Percentiles rank a stretch among this genome's conserved stretches.
These are phyloP conservation scores for Rhinophrynus dorsalis DNA, from an alignment of 2,797 vertebrate species.

Conservation along the genomic window DNA sequence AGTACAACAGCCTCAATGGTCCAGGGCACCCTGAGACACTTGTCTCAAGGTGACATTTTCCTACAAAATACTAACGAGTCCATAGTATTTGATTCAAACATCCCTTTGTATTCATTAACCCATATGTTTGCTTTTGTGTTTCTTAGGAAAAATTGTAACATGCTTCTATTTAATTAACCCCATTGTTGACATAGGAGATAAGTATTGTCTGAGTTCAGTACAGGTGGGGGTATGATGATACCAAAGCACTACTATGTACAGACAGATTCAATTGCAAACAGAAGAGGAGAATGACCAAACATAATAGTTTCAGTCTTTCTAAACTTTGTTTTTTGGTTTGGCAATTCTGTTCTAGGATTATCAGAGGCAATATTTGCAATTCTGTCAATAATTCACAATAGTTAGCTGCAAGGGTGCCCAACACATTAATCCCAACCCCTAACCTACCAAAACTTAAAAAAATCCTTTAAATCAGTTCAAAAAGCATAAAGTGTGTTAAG, in stretches of 20 bases:
- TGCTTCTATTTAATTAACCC: not conserved
- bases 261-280: not conserved
- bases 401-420: not conserved
- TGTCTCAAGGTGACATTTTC: too few relatives aligned
- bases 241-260: too few relatives aligned
- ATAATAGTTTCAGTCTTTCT: not conserved
- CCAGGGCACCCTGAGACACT: too few relatives aligned
- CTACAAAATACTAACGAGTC: too few relatives aligned
- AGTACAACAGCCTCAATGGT: too few relatives aligned
- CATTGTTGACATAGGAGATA: not conserved
- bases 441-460: too few relatives aligned
- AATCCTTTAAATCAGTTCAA: not conserved
- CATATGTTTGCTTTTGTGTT: not conserved
- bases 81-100: not conserved
- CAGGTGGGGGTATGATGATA: not conserved
- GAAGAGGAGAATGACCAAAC: not conserved
- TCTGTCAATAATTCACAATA: slow-evolving; percentile 38
- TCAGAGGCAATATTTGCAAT: slow-evolving; percentile 9
- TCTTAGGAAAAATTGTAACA: not conserved
- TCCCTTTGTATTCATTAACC: not conserved
- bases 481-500: not conserved
- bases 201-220: not conserved
- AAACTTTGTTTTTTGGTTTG: slow-evolving; percentile 17
- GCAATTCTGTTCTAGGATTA: not conserved
- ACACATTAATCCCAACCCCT: not conserved